A percentile compares a stretch with the other conserved stretches of the same genome.
These are phyloP conservation scores for Sarcophaga variegata DNA, from an alignment of 2,888 invertebrate species.

Conservation along the genomic window DNA sequence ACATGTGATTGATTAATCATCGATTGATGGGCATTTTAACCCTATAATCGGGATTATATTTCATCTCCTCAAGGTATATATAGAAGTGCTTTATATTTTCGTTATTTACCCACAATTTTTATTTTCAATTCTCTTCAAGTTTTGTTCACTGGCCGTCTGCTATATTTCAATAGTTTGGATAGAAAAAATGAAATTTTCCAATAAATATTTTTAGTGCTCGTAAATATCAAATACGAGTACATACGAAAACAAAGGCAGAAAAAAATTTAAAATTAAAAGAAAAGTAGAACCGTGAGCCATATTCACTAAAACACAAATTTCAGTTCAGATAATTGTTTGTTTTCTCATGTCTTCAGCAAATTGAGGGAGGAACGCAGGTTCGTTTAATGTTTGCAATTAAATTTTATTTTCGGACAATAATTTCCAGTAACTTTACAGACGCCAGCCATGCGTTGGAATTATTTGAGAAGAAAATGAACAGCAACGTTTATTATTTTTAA, in stretches of 20 bases:
- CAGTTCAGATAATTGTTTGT: not conserved
- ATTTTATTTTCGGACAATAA: constrained; percentile 19
- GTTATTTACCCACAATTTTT: not conserved
- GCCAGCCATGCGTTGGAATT: constrained; percentile 13
- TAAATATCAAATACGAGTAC: constrained; percentile 18
- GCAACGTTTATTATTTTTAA: not conserved
- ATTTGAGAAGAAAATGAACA: constrained; percentile 3
- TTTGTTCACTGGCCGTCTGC: not conserved
- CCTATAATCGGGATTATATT: too few relatives aligned
- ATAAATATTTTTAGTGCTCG: constrained; percentile 47
- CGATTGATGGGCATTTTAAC: not conserved
- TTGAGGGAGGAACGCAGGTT: not conserved
- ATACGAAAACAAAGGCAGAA: not conserved
- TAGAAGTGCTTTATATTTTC: not conserved
- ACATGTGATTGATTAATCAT: too few relatives aligned
- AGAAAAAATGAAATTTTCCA: constrained; percentile 37
- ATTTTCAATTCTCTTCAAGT: not conserved
- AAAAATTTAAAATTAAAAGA: not conserved
- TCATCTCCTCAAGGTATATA: too few relatives aligned
- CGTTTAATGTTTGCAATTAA: constrained; percentile 33
- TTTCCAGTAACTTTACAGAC: not conserved
- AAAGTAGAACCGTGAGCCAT: not conserved
- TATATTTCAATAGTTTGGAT: constrained; percentile 43
- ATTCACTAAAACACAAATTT: not conserved
- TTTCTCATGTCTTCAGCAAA: not conserved